These are phyloP conservation scores for Watsonalla binaria DNA, from an alignment of 2,888 invertebrate genomes.

Conservation along the genomic window DNA sequence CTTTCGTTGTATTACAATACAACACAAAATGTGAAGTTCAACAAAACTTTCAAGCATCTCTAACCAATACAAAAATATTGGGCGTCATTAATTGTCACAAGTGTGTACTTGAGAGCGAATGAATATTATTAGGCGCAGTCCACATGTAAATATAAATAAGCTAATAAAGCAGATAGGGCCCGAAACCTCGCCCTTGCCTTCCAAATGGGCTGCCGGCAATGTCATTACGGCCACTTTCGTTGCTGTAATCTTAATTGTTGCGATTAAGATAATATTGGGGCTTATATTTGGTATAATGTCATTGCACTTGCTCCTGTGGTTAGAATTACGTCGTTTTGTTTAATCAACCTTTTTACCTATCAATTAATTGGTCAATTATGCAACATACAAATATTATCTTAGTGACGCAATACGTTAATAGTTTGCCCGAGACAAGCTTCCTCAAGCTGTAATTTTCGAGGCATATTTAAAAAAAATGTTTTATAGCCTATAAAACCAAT, in stretches of 20 bases:
- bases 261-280: slow-evolving; percentile 51
- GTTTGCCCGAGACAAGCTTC: too few species aligned
- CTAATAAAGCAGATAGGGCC: slow-evolving; percentile 21
- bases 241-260: slow-evolving; percentile 52
- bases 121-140: slow-evolving; percentile 15
- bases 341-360: slow-evolving; percentile 3
- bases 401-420: too few species aligned
- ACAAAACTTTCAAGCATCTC: too few species aligned
- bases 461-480: too few species aligned
- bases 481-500: too few species aligned
- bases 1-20: too few species aligned
- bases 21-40: too few species aligned
- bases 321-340: slow-evolving; percentile 17
- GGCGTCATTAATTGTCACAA: neutral
- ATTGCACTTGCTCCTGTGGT: slow-evolving; percentile 25
- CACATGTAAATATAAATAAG: slow-evolving; percentile 26
- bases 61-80: neutral
- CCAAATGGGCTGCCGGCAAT: slow-evolving; percentile 44
- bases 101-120: neutral
- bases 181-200: slow-evolving; percentile 30
- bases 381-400: neutral
- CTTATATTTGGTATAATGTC: slow-evolving; percentile 38
- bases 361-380: neutral
- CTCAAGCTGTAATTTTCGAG: too few species aligned
- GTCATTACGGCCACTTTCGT: slow-evolving; percentile 49